These are phyloP conservation scores for Dryas iulia DNA, from an alignment of 1,140 invertebrate species.

Conservation along the genomic window DNA sequence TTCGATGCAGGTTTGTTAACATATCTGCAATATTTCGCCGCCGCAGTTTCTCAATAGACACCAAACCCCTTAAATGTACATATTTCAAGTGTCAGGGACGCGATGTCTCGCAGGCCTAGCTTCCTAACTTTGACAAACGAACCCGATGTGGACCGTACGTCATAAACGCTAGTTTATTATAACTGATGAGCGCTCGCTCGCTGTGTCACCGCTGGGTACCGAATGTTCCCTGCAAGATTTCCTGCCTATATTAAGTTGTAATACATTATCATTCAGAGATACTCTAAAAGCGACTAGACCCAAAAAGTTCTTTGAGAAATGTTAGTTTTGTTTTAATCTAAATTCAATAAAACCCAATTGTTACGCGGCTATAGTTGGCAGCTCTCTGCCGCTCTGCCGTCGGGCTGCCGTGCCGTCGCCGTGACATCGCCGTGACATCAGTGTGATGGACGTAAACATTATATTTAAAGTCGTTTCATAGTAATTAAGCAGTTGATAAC, in stretches of 20 bases:
- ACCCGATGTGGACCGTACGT: no score
- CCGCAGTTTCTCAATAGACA: neutral
- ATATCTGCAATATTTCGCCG: neutral
- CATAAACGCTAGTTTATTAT: neutral
- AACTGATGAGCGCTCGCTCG: neutral
- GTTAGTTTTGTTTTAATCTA: no score
- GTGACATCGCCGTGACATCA: neutral
- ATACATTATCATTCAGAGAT: no score
- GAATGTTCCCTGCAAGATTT: no score
- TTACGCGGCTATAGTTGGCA: neutral
- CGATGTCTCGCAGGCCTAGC: neutral
- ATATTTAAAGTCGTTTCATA: conserved; percentile 20
- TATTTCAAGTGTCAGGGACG: neutral
- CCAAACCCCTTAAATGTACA: neutral
- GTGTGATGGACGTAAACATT: neutral
- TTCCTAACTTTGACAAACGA: neutral
- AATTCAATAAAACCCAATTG: neutral
- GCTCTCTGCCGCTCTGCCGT: no score
- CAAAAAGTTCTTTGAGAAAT: no score
- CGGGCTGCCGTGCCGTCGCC: no score
- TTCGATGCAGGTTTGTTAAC: neutral
- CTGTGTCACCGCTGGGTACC: neutral
- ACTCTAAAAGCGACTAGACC: no score
- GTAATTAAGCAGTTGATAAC: conserved; percentile 42
- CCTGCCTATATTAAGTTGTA: no score